Evolutionary conservation across 2,888 invertebrate genomes (phyloP), one percentile per base, ranked within the genome.

Genomic region (Scaptodrosophila latifasciaeformis): DNA sequence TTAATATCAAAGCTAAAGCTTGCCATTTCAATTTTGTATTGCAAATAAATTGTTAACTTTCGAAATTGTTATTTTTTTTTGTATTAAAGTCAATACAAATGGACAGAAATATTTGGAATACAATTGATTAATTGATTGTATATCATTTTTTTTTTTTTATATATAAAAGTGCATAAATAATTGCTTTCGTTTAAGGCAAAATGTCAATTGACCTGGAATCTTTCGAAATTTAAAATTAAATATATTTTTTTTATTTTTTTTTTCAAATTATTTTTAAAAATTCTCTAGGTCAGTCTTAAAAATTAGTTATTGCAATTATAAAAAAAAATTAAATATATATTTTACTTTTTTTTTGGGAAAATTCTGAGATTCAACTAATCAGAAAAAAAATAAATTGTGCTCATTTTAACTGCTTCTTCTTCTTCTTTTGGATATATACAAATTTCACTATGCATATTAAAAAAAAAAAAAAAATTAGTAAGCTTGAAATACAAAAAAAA

Each of bases 151-250:
- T 39, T 40, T 31, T 49, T 39, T 31, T 43, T 48, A 29, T 39
- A 7, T 43, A 9, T 29, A 19, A 15, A 31, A 34, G 17, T 21
- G 13, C 34, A 10, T 24, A 7, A 31, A 15, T 27, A 13, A 12
- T 51, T 17, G 39, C 30, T 31, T 50, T 51, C 56, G 52, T 62
- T 55, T 51, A 62, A 43, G 45, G 35, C 46, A 53, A 63, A 35
- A 24, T 15, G 17, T 27, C 29, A 13, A 55, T 24, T 10, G 27
- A 21, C 13, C 27, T 21, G 27, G 15, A 10, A 19, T 27, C 21
- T 15, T 24, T 15, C 24, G 21, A 19, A 24, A 24, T 3, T 37
- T 17, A 15, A 37, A 19, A 40, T n/a, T 5, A 9, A 21, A 19
- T 21, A 40, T n/a, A n/a, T n/a, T n/a, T n/a, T n/a, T n/a, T n/a